Base-by-base conservation (phyloP, 53 echinoderm and acorn worm genomes). In the Apostichopus leukothele region DNA sequence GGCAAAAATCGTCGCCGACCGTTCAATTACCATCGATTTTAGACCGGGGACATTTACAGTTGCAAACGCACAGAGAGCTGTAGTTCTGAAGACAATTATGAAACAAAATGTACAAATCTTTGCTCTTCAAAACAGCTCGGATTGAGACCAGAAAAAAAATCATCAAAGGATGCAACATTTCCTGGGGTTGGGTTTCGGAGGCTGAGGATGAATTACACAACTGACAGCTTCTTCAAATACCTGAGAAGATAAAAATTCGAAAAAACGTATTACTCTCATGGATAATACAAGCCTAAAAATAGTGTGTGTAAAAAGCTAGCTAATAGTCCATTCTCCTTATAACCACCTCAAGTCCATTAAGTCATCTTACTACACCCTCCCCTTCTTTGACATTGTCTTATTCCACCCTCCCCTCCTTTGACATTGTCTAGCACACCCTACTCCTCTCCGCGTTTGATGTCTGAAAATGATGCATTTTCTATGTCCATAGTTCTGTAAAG, bases 191-290 rank as follows among this genome's bases (percentile, higher is more conserved):
- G 75, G 9, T 88, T 66, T 91, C 20, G 53, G 88, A 18, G 89
- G 89, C 63, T 87, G 88, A 51, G 93, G 93, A 78, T 91, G 90
- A 74, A 96, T 71, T 20, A 96, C 94, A 14, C 89, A 76, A 78
- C 73, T 89, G 19, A 92, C 96, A 20, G 96, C 96, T 75, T 94
- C 94, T 83, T 96, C 96, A 92, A 96, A 96, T 51, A 96, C 89
- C 96, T 96, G 94, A 3, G 88, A 25, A 21, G 50, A 84, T 39
- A 83, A 84, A 73, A 22, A 63, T 14, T 3, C 0, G 3, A 3
- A 39, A 39, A 39, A 39, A 39, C 39, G 39, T 39, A 39, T 39
- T 39, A 39, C 39, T 39, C 39, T 39, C 39, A 39, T 39, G 39
- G 39, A 39, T 39, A 3, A 39, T 39, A 39, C 39, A 39, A 39